Conservation (phyloP, 1,140 invertebrate species). For the Littorina saxatilis region DNA sequence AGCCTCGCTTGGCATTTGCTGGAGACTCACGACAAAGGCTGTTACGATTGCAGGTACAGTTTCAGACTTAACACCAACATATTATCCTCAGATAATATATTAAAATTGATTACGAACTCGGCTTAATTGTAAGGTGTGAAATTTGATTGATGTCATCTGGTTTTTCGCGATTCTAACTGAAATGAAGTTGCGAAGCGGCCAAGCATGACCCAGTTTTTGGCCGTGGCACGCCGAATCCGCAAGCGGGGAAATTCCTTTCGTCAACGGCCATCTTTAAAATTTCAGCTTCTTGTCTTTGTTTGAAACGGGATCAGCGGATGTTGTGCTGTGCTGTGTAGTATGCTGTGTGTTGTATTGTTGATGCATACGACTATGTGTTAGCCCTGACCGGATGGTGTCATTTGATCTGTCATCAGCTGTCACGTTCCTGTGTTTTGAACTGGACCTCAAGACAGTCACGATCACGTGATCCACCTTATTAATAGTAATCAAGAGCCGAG, state of each 20-base stretch:
- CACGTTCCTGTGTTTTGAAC: constrained; percentile 20
- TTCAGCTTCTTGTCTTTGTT: constrained; percentile 23
- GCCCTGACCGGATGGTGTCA: not conserved
- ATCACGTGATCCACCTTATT: constrained; percentile 18
- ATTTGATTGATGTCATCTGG: not conserved
- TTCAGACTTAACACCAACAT: not conserved
- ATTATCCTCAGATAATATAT: not conserved
- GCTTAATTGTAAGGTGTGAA: not conserved
- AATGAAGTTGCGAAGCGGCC: constrained; percentile 11
- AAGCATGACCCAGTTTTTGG: constrained; percentile 12
- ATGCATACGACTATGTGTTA: too few relatives aligned
- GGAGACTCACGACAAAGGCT: constrained; percentile 55
- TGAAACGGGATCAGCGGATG: not conserved
- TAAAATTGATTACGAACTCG: not conserved
- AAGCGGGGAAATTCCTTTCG: constrained; percentile 18
- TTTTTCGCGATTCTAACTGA: not conserved
- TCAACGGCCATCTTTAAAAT: constrained; percentile 29
- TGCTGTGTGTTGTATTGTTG: too few relatives aligned
- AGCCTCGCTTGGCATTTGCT: constrained; percentile 58
- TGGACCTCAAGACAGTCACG: not conserved
- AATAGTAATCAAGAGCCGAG: too few relatives aligned
- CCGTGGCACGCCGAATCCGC: constrained; percentile 13
- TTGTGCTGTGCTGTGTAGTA: too few relatives aligned
- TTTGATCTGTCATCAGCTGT: constrained; percentile 25
- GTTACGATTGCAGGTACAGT: constrained; percentile 46